Percentiles rank a stretch among this genome's conserved stretches.
These are phyloP conservation scores for Ceratina australensis DNA, from an alignment of 1,140 invertebrate species.

Conservation along the genomic window DNA sequence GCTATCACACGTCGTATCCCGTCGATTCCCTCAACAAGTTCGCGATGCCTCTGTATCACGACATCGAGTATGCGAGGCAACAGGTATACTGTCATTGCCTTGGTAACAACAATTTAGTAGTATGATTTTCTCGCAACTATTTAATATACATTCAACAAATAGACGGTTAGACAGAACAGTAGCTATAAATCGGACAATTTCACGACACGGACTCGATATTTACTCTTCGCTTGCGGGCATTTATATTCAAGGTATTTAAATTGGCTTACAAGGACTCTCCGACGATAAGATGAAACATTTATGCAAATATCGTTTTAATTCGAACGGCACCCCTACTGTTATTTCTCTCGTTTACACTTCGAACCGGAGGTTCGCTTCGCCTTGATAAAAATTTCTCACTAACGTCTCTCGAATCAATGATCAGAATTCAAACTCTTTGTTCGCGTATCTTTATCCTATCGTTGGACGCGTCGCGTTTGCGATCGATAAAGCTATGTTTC, in stretches of 20 bases:
- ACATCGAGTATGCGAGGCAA: slow-evolving; percentile 38
- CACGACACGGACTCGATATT: slow-evolving; percentile 17
- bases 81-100: slow-evolving; percentile 23
- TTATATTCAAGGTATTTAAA: slow-evolving; percentile 7
- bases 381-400: background rate
- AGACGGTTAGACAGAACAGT: slow-evolving; percentile 47
- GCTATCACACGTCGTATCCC: slow-evolving; percentile 47
- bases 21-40: slow-evolving; percentile 28
- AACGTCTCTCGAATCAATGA: no score
- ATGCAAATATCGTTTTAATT: background rate
- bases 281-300: slow-evolving; percentile 5
- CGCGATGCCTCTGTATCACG: slow-evolving; percentile 21
- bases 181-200: slow-evolving; percentile 47
- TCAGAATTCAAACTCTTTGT: slow-evolving; percentile 10
- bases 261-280: slow-evolving; percentile 1
- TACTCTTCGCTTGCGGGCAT: slow-evolving; percentile 12
- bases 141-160: slow-evolving; percentile 53
- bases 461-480: background rate
- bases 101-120: slow-evolving; percentile 35
- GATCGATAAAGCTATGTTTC: background rate
- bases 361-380: background rate
- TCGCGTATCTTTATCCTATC: background rate
- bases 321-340: slow-evolving; percentile 8
- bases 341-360: background rate
- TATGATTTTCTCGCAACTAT: slow-evolving; percentile 43